Evolutionary conservation across 2,888 invertebrate species (phyloP).

Genomic region (Malacosoma neustria): DNA sequence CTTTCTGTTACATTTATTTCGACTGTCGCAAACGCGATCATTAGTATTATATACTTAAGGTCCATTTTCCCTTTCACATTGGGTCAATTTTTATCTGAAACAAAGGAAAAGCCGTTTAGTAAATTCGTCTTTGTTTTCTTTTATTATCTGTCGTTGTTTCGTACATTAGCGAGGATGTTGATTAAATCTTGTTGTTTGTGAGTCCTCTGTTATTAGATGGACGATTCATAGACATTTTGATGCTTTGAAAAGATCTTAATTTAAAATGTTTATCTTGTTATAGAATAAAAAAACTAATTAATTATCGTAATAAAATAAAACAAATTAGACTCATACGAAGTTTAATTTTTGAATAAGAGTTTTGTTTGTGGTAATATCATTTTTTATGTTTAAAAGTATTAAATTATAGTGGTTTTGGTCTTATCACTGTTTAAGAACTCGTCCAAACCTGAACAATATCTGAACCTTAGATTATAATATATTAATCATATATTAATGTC

Average conservation of each 20-base stretch:
- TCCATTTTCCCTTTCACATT: constrained; percentile 55
- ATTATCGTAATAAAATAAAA: too few relatives aligned
- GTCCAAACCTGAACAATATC: too few relatives aligned
- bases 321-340: too few relatives aligned
- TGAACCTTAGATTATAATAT: too few relatives aligned
- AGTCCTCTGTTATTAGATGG: constrained; percentile 22
- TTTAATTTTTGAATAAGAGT: too few relatives aligned
- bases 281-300: too few relatives aligned
- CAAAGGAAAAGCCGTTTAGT: constrained; percentile 42
- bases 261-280: neutral
- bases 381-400: too few relatives aligned
- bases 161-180: constrained; percentile 31
- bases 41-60: constrained; percentile 62
- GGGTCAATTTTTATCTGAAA: constrained; percentile 52
- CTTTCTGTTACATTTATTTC: constrained; percentile 67
- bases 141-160: constrained; percentile 20
- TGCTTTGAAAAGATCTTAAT: constrained; percentile 10
- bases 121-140: constrained; percentile 30
- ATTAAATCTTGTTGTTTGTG: constrained; percentile 38
- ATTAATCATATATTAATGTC: too few relatives aligned
- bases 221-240: constrained; percentile 27
- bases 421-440: too few relatives aligned
- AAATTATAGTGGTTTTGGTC: too few relatives aligned
- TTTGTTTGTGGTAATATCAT: too few relatives aligned
- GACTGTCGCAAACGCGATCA: constrained; percentile 61